Evolutionary conservation across 2,888 invertebrate genomes (phyloP).

Genomic region (Eupithecia pulchellata): DNA sequence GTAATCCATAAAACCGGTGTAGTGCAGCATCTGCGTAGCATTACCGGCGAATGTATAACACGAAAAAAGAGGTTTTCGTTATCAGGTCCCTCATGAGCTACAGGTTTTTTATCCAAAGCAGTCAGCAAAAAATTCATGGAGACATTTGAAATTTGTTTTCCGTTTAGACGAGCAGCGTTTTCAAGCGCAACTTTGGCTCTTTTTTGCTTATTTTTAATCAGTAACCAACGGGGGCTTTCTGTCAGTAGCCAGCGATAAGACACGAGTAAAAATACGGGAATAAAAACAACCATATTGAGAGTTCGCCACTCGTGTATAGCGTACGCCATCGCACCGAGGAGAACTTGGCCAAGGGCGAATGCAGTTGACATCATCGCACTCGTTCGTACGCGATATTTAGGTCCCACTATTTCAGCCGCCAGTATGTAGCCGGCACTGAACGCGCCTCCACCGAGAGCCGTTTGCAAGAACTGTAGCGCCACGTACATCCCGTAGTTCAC

Average conservation of each 20-base stretch:
- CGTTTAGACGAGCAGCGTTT: constrained; percentile 87
- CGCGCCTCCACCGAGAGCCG: constrained; percentile 75
- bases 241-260: constrained; percentile 88
- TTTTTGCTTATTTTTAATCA: constrained; percentile 87
- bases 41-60: constrained; percentile 81
- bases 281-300: constrained; percentile 87
- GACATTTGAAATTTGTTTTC: constrained; percentile 77
- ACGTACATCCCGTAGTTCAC: constrained; percentile 76
- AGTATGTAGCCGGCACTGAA: constrained; percentile 79
- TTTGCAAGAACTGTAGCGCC: constrained; percentile 71
- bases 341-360: constrained; percentile 90
- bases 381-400: constrained; percentile 88
- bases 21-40: constrained; percentile 86
- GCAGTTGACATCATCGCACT: constrained; percentile 89
- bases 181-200: constrained; percentile 86
- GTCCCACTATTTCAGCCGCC: constrained; percentile 92
- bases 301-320: constrained; percentile 89
- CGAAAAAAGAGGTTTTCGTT: constrained; percentile 63
- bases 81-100: constrained; percentile 45
- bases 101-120: constrained; percentile 61
- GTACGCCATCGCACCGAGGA: constrained; percentile 88
- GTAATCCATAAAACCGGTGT: constrained; percentile 92
- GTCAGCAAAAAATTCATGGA: constrained; percentile 69
- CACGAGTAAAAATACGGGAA: constrained; percentile 88
- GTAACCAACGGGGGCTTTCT: constrained; percentile 91